phyloP scores from a whole-genome alignment of 2,888 invertebrate species.

The Leptinotarsa peninsularis region DNA sequence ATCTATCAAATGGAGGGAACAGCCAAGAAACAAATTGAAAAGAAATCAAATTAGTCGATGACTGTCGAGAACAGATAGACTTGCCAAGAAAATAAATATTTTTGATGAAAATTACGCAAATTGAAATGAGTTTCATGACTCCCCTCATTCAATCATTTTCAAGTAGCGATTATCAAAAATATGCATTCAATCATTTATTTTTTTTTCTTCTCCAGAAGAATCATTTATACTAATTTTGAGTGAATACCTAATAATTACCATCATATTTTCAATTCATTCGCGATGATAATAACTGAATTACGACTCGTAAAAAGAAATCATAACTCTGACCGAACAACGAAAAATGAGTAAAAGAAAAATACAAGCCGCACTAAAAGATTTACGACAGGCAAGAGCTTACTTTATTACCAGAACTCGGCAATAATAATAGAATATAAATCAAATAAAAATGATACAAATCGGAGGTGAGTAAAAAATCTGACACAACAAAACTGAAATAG shows the following conservation, averaged over 20 bases:
- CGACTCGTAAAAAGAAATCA: conserved; percentile 1
- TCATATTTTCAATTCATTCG: conserved; percentile 4
- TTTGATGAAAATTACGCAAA: no score
- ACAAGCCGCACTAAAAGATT: conserved; percentile 29
- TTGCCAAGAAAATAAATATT: no score
- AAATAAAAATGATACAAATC: conserved; percentile 39
- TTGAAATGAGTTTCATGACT: no score
- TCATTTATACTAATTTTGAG: neutral
- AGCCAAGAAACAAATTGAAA: no score
- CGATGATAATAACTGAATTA: conserved; percentile 10
- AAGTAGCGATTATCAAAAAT: no score
- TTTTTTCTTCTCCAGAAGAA: no score
- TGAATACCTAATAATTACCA: neutral
- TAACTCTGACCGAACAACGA: conserved; percentile 11
- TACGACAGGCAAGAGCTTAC: conserved; percentile 21
- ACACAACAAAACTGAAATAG: conserved; percentile 35
- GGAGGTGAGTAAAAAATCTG: conserved; percentile 30
- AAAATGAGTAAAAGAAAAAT: conserved; percentile 23
- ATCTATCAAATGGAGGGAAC: no score
- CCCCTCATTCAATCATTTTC: no score
- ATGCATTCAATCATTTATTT: no score
- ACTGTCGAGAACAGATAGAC: no score
- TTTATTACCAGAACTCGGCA: conserved; percentile 31
- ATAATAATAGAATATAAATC: conserved; percentile 32
- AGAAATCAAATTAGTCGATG: no score